A percentile compares a stretch with the other conserved stretches of the same genome.
phyloP scores from a whole-genome alignment of 2,113 vertebrate species.

The Callipepla californica region DNA sequence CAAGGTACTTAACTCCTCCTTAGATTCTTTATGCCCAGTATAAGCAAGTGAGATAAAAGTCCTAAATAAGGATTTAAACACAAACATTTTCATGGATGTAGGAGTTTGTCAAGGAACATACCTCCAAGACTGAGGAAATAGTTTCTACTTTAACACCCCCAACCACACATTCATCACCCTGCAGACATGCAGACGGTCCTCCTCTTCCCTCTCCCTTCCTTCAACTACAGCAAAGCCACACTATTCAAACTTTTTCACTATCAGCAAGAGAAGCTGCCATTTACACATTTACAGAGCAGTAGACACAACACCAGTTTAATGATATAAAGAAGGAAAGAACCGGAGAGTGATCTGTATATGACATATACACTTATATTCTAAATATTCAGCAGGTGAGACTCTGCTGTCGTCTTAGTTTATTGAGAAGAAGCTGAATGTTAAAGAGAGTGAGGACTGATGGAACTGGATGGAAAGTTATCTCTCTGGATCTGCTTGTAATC shows the following conservation, averaged over 20 bases:
- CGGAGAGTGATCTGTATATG: background rate
- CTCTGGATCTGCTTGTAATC: constrained; percentile 47
- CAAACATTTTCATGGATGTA: constrained; percentile 52
- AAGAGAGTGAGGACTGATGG: constrained; percentile 7
- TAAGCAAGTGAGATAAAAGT: background rate
- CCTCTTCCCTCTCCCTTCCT: constrained; percentile 18
- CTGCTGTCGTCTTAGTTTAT: constrained; percentile 41
- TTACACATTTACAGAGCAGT: constrained; percentile 61
- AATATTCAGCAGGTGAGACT: background rate
- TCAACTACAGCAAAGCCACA: background rate
- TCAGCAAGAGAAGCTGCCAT: constrained; percentile 51
- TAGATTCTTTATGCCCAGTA: background rate
- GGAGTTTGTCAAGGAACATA: constrained; percentile 65
- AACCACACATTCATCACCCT: constrained; percentile 59
- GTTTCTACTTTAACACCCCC: constrained; percentile 55
- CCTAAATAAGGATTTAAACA: constrained; percentile 36
- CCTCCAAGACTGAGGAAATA: constrained; percentile 47
- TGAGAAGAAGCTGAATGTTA: constrained; percentile 44
- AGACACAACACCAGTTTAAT: constrained; percentile 62
- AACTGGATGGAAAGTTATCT: constrained; percentile 13
- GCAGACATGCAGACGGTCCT: constrained; percentile 31
- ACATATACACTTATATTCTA: constrained; percentile 33
- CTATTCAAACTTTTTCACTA: constrained; percentile 42
- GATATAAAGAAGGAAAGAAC: constrained; percentile 32
- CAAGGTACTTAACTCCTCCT: background rate